Base-by-base conservation (phyloP, 2,888 invertebrate species). In the Strigamia maritima region DNA sequence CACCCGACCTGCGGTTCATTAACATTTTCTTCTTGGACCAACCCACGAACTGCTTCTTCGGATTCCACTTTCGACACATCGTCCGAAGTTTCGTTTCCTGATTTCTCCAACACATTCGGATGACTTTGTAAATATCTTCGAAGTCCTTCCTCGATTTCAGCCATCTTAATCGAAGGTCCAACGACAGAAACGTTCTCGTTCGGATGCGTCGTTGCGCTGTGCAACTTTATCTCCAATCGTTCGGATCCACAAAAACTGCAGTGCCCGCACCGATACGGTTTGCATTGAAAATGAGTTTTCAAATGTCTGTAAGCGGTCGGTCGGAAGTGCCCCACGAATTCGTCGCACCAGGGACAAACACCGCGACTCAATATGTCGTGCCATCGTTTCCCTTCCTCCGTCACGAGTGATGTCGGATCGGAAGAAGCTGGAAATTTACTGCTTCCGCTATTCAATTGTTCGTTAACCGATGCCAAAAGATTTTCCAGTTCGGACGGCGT, bases 371-470 rank as follows among this genome's bases (percentile, higher is more conserved):
- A 49, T 19, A 35, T 31, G 22, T 79, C 79, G 38, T 79, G 70
- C 80, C 80, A 80, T 2, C 40, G 28, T 28, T 40, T 49, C 14
- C 80, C 80, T 74, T 80, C 79, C 4, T 76, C 79, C 7, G 80
- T 79, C 2, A 76, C 26, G 12, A 79, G 78, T 10, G 28, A 35
- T 19, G 35, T 19, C 44, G 28, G 75, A 19, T 75, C 75, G n/a
- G 75, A 35, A 0, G 75, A n/a, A 4, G 16, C 60, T 6, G n/a
- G n/a, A 6, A 60, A n/a, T 7, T 49, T n/a, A 28, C 76, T 10
- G 14, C 76, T 24, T 31, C 54, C n/a, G 35, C 28, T n/a, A 22
- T 38, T 16, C 40, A 77, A 0, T 26, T 31, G 40, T 65, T 44
- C 60, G 60, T 60, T 60, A 22, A 81, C 35, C 22, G 78, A 28